A percentile compares a stretch with the other conserved stretches of the same genome.
These are phyloP conservation scores for Aurelia aurita DNA, from an alignment of 30 jellyfish, hydroid and myxozoan species.

Conservation along the genomic window DNA sequence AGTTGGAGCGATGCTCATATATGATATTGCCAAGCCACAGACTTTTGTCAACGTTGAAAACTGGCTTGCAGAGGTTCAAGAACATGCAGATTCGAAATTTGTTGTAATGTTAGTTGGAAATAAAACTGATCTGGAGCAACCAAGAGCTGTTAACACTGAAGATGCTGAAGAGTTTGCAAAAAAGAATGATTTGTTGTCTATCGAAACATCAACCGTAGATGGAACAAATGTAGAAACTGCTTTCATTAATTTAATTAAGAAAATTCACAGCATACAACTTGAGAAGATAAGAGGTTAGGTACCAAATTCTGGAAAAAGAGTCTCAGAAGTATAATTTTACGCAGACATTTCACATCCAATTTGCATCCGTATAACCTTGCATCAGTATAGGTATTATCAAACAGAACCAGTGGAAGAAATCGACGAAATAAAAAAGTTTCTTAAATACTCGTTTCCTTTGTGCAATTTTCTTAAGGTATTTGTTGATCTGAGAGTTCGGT, in stretches of 20 bases:
- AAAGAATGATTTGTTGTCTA: slow-evolving; percentile 83
- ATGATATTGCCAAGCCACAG: slow-evolving; percentile 86
- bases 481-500: no score
- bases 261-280: slow-evolving; percentile 81
- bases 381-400: no score
- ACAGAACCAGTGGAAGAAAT: no score
- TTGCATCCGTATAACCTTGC: no score
- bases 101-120: slow-evolving; percentile 96
- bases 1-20: slow-evolving; percentile 95
- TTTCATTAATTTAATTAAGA: slow-evolving; percentile 76
- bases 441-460: no score
- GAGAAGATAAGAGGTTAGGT: slow-evolving; percentile 39
- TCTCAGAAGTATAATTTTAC: no score
- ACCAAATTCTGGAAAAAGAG: no score
- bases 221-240: slow-evolving; percentile 95
- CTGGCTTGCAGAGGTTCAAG: slow-evolving; percentile 87
- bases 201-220: slow-evolving; percentile 96
- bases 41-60: slow-evolving; percentile 81
- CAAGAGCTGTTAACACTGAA: slow-evolving; percentile 93
- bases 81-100: slow-evolving; percentile 86
- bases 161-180: slow-evolving; percentile 97
- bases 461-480: no score
- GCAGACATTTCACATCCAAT: no score
- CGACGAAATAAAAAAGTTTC: no score
- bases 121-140: slow-evolving; percentile 86